phyloP scores from a whole-genome alignment of 2,113 vertebrate genomes.

The Okapia johnstoni region DNA sequence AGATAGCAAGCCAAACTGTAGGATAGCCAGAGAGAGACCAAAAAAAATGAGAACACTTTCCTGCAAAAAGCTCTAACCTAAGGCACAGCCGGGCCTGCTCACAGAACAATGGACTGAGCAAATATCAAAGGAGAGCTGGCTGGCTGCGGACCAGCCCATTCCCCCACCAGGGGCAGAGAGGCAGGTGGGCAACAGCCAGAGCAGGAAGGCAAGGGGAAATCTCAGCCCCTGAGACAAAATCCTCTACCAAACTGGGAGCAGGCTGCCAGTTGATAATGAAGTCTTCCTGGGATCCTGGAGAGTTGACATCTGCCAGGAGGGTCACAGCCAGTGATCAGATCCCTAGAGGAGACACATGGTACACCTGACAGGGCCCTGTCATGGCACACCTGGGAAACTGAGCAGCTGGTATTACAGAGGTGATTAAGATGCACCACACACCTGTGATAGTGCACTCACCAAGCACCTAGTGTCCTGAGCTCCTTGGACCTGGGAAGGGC shows the following conservation, averaged over 20 bases:
- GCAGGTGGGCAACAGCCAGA: background rate
- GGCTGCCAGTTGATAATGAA: background rate
- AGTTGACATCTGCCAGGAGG: background rate
- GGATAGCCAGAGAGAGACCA: background rate
- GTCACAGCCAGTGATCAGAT: background rate
- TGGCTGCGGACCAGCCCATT: background rate
- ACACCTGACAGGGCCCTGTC: background rate
- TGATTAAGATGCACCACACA: background rate
- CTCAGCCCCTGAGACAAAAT: rapidly evolving
- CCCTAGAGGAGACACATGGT: background rate
- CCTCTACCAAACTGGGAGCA: background rate
- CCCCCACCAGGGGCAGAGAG: rapidly evolving
- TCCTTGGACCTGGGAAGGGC: background rate
- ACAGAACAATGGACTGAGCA: background rate
- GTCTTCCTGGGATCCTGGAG: background rate
- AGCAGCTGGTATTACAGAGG: background rate
- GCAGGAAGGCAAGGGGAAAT: background rate
- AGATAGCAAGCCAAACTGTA: background rate
- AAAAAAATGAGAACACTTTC: background rate
- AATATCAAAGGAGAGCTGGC: background rate
- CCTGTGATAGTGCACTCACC: background rate
- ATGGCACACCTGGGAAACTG: background rate
- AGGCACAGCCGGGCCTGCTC: background rate
- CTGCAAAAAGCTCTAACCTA: background rate
- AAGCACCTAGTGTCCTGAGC: background rate